Conservation (phyloP, 2,113 vertebrate species). For the Nymphicus hollandicus region DNA sequence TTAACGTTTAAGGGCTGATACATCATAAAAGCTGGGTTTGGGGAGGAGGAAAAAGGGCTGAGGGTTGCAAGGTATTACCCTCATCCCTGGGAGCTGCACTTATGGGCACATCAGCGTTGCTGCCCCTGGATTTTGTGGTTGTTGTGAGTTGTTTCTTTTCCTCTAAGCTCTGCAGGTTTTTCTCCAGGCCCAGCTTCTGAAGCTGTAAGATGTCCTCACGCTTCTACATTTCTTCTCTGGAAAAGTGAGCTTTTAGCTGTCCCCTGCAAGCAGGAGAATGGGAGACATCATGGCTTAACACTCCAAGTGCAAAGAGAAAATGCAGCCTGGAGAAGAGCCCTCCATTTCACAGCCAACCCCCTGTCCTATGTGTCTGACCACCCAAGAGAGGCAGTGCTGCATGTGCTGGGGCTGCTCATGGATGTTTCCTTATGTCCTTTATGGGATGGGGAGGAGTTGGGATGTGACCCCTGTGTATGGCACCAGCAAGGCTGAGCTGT, state of each 20-base stretch:
- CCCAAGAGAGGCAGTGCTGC: not conserved
- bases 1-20: not conserved
- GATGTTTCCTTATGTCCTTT: not conserved
- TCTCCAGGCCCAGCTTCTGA: not conserved
- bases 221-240: not conserved
- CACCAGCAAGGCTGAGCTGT: not conserved
- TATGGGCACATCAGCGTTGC: rapidly evolving
- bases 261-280: not conserved
- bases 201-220: not conserved
- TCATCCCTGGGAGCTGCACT: not conserved
- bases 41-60: not conserved
- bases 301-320: not conserved
- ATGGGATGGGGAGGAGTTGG: not conserved
- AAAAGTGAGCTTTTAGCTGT: not conserved
- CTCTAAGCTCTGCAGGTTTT: not conserved
- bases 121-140: not conserved
- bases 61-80: too few species aligned
- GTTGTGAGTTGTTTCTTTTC: not conserved
- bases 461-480: not conserved
- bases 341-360: not conserved
- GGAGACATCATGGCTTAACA: rapidly evolving
- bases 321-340: rapidly evolving
- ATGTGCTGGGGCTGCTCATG: rapidly evolving
- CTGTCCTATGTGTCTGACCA: not conserved
- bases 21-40: rapidly evolving